These are phyloP conservation scores for Atractosteus spatula DNA, from an alignment of 2,113 vertebrate genomes.

Conservation along the genomic window DNA sequence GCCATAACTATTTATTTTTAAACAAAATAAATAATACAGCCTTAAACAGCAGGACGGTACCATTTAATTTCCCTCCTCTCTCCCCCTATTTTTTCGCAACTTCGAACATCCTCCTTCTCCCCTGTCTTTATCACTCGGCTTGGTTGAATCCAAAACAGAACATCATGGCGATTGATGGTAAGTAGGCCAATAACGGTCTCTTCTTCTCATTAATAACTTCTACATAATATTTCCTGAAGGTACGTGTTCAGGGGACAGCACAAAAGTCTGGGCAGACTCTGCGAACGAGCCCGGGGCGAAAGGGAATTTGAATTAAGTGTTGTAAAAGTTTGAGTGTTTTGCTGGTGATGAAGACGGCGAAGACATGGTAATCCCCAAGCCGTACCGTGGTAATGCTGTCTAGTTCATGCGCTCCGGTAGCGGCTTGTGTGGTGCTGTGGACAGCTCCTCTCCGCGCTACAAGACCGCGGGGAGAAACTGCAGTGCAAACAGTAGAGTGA, in stretches of 20 bases:
- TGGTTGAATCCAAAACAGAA: conserved; percentile 75
- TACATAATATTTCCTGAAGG: conserved; percentile 7
- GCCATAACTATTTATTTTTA: too few species aligned
- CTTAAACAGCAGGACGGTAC: conserved; percentile 36
- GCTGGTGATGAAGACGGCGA: conserved; percentile 12
- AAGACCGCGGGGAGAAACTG: too few species aligned
- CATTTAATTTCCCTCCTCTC: conserved; percentile 18
- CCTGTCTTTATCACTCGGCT: conserved; percentile 47
- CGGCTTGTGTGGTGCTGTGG: conserved; percentile 54
- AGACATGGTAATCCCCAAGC: conserved; percentile 14
- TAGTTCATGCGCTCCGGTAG: neutral
- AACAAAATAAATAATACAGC: too few species aligned
- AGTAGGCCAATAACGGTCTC: conserved; percentile 78
- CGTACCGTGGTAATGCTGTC: neutral
- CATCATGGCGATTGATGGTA: conserved; percentile 93
- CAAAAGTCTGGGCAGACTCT: neutral
- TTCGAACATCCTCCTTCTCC: conserved; percentile 41
- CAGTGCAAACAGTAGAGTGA: too few species aligned
- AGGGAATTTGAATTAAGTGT: neutral
- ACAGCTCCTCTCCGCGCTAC: conserved; percentile 44
- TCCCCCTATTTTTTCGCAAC: neutral
- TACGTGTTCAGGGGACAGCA: neutral
- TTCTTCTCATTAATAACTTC: conserved; percentile 40
- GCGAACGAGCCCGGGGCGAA: neutral
- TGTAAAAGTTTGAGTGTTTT: conserved; percentile 26